Evolutionary conservation across 2,888 invertebrate species (phyloP), one percentile per base, ranked within the genome.

Genomic region (Eupithecia pulchellata): DNA sequence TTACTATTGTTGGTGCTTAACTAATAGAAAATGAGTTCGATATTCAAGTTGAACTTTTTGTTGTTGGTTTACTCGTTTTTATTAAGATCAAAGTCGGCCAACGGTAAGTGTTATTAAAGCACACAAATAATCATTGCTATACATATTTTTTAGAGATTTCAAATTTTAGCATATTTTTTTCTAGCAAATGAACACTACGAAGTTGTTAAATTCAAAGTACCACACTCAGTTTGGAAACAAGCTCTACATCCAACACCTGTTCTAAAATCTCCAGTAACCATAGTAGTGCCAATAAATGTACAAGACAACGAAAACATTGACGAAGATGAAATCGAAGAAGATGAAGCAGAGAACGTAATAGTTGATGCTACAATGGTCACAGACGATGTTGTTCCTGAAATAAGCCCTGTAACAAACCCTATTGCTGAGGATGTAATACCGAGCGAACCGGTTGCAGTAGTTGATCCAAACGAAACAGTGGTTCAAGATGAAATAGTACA

Each of bases 251-350:
- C 91, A 8, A 89, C 91, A 29, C 91, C 93, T 11, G 86, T 93
- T n/a, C 77, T 93, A 0, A 92, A 86, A 80, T 91, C 93, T 34
- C 84, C 89, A 57, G 91, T 90, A 8, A 93, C 93, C 2, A 84
- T 94, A 55, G 89, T 90, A 25, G 71, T 94, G 27, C 94, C 86
- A 76, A 89, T 90, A 74, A 91, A 95, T 72, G 86, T 95, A 14
- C 90, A 92, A 36, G 84, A 86, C 27, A 84, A 86, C 42, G 81
- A 79, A 25, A 75, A 81, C 67, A 84, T 84, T 66, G 72, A 79
- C 20, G 82, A 81, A 27, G 82, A 85, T 42, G 80, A 81, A 55
- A 73, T 76, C 32, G 86, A 83, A 72, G 81, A 84, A 39, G 79
- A 81, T 73, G 74, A 77, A 4, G 77, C 82, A 20, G 82, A 84